Conservation (phyloP, 37 sponge, comb jelly and placozoan genomes). For the Halisarca cf. caerulea region DNA sequence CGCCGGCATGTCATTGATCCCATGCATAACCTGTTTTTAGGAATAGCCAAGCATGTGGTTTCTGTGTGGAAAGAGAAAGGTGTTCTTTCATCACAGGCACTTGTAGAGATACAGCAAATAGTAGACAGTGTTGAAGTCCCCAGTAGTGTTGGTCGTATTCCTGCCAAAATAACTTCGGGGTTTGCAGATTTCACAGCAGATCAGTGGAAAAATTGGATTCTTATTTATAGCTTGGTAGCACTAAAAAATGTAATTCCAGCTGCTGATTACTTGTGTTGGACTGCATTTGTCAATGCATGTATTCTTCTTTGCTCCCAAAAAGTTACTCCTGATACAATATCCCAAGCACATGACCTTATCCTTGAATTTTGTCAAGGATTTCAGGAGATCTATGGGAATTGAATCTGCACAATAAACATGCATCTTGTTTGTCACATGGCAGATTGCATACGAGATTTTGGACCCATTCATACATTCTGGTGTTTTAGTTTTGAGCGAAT, state of each 20-base stretch:
- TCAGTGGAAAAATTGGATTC: conserved; percentile 61
- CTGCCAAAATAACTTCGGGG: conserved; percentile 42
- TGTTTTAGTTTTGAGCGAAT: conserved; percentile 52
- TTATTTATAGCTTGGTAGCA: conserved; percentile 15
- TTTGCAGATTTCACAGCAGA: conserved; percentile 57
- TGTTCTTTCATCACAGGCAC: background rate
- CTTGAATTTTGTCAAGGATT: conserved; percentile 19
- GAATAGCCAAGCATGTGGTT: background rate
- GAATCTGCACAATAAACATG: conserved; percentile 47
- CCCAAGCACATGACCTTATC: conserved; percentile 5
- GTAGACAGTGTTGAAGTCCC: conserved; percentile 32
- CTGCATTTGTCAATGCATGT: conserved; percentile 55
- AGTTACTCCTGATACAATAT: background rate
- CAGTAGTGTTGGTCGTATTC: conserved; percentile 35
- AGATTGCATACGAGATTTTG: conserved; percentile 60
- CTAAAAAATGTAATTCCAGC: conserved; percentile 19
- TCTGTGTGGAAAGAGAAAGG: background rate
- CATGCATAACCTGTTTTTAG: conserved; percentile 19
- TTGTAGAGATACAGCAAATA: conserved; percentile 36
- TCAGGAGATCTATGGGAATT: conserved; percentile 36
- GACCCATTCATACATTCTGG: conserved; percentile 65
- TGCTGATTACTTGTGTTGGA: conserved; percentile 44
- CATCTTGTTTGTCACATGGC: conserved; percentile 45
- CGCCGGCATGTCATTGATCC: conserved; percentile 17
- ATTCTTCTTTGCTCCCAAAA: background rate